Percentiles rank a stretch among this genome's conserved stretches.
phyloP scores from a whole-genome alignment of 2,888 invertebrate species.

The Sisyra nigra region DNA sequence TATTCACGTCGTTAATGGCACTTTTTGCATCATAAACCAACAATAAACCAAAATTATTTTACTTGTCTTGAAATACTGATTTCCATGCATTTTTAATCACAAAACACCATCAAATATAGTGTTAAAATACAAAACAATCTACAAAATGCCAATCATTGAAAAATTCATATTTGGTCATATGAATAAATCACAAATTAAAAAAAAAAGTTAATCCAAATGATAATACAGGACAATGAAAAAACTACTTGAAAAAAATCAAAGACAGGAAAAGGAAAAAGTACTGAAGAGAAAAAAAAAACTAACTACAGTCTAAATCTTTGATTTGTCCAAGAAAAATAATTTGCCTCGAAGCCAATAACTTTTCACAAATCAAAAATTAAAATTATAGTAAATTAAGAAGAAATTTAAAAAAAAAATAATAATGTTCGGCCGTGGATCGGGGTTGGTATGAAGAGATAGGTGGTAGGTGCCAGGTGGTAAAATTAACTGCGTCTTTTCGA shows the following conservation, averaged over 20 bases:
- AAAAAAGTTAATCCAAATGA: slow-evolving; percentile 11
- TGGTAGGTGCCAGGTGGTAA: not conserved
- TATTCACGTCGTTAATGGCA: too few species aligned
- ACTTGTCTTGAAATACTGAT: slow-evolving; percentile 3
- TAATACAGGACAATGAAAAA: slow-evolving; percentile 12
- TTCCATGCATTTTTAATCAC: slow-evolving; percentile 8
- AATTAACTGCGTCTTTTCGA: slow-evolving; percentile 5
- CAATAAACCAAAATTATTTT: not conserved
- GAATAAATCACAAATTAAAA: slow-evolving; percentile 11
- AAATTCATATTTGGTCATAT: slow-evolving; percentile 2
- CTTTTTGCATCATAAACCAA: too few species aligned
- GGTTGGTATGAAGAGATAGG: too few species aligned
- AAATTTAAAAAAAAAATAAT: too few species aligned
- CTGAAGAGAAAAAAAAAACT: not conserved
- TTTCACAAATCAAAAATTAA: too few species aligned
- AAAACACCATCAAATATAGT: slow-evolving; percentile 4
- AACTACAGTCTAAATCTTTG: too few species aligned
- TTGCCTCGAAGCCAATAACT: not conserved
- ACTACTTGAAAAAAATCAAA: slow-evolving; percentile 12
- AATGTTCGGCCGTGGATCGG: too few species aligned
- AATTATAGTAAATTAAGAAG: too few species aligned
- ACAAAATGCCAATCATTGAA: slow-evolving; percentile 7
- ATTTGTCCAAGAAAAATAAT: not conserved
- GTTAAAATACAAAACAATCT: slow-evolving; percentile 2
- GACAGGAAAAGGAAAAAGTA: slow-evolving; percentile 6